Conservation (phyloP, 2,113 vertebrate genomes). For the Mormyrus iriodes region DNA sequence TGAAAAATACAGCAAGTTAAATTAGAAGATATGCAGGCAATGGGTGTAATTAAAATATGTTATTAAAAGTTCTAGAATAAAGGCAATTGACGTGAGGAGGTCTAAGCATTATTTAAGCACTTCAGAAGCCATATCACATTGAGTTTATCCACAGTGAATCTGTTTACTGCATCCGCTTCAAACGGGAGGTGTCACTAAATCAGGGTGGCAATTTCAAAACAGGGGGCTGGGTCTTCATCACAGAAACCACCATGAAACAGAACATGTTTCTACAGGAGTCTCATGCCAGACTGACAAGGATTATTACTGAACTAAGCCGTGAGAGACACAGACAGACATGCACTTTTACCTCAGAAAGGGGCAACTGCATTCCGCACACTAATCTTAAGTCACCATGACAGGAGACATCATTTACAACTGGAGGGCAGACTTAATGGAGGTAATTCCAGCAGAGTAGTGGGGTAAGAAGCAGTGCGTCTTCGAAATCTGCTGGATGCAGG, state of each 20-base stretch:
- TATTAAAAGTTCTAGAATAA: not conserved
- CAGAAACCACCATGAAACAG: conserved; percentile 5
- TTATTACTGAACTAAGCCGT: conserved; percentile 28
- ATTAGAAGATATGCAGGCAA: not conserved
- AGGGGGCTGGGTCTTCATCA: conserved; percentile 19
- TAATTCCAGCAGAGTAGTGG: conserved; percentile 18
- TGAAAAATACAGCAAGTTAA: not conserved
- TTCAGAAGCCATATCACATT: not conserved
- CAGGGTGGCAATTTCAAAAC: not conserved
- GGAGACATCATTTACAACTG: conserved; percentile 3
- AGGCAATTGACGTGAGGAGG: not conserved
- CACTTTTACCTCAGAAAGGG: conserved; percentile 20
- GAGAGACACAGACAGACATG: conserved; percentile 31
- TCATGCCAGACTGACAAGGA: not conserved
- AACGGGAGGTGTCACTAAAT: not conserved
- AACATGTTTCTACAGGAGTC: not conserved
- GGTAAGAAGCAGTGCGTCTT: not conserved
- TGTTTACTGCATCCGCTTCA: not conserved
- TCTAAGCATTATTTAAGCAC: not conserved
- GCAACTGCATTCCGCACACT: conserved; percentile 16
- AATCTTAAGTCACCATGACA: conserved; percentile 16
- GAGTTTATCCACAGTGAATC: not conserved
- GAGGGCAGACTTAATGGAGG: conserved; percentile 21
- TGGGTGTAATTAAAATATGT: not conserved
- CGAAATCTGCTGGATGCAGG: not conserved